A percentile compares a stretch with the other conserved stretches of the same genome.
Conservation (phyloP, 1,140 invertebrate genomes). For the Zaprionus inermis region DNA sequence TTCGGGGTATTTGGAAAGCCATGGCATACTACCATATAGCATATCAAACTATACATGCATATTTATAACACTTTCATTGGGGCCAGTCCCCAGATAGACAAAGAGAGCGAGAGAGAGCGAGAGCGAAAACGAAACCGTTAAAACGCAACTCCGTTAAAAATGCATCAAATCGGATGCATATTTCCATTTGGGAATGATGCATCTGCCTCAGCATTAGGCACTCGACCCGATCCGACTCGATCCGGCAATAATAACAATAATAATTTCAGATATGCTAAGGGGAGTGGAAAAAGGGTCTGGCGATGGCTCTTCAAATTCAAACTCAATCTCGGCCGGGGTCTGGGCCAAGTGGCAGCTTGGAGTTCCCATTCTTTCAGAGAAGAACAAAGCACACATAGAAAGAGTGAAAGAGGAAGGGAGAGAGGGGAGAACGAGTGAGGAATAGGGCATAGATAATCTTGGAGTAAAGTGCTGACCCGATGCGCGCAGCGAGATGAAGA, state of each 20-base stretch:
- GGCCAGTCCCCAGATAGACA: not conserved
- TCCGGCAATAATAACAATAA: slow-evolving; percentile 55
- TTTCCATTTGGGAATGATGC: slow-evolving; percentile 3
- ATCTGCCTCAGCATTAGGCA: slow-evolving; percentile 25
- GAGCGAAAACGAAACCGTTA: slow-evolving; percentile 48
- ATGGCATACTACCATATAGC: not conserved
- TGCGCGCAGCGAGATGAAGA: slow-evolving; percentile 33
- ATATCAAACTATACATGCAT: slow-evolving; percentile 38
- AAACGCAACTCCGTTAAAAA: slow-evolving; percentile 55
- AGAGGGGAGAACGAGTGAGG: not conserved
- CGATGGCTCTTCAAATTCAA: not conserved
- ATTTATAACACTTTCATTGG: slow-evolving; percentile 72
- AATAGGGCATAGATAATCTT: slow-evolving; percentile 8
- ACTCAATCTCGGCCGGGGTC: slow-evolving; percentile 1
- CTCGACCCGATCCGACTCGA: slow-evolving; percentile 22
- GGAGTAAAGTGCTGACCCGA: slow-evolving; percentile 56
- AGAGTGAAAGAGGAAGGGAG: not conserved
- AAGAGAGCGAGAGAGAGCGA: not conserved
- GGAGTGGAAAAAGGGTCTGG: slow-evolving; percentile 12
- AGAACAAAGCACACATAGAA: slow-evolving; percentile 8
- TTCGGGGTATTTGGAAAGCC: slow-evolving; percentile 29
- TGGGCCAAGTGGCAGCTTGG: slow-evolving; percentile 13
- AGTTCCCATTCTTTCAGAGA: slow-evolving; percentile 5
- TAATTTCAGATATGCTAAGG: slow-evolving; percentile 41
- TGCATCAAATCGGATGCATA: slow-evolving; percentile 55